These are phyloP conservation scores for Pseudomyrmex sp. DNA, from an alignment of 1,140 invertebrate genomes.

Conservation along the genomic window DNA sequence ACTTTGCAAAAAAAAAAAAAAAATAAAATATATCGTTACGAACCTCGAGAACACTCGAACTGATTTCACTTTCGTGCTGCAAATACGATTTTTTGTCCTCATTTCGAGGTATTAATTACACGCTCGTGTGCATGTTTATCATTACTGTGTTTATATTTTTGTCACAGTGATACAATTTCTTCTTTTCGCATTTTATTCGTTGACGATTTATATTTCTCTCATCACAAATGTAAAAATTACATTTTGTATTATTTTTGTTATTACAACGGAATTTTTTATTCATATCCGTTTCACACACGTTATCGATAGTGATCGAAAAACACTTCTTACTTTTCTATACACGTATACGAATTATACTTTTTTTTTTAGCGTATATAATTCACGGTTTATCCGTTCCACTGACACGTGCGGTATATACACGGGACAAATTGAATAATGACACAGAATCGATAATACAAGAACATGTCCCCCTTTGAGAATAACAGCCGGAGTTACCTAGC, in stretches of 20 bases:
- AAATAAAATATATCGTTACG: too few species aligned
- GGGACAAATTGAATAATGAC: conserved; percentile 40
- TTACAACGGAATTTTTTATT: too few species aligned
- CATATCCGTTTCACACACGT: too few species aligned
- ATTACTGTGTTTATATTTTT: not conserved
- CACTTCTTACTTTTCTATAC: too few species aligned
- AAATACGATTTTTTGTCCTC: not conserved
- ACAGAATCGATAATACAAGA: conserved; percentile 27
- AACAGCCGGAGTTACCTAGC: not conserved
- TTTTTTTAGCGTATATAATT: conserved; percentile 6
- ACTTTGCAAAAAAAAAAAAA: not conserved
- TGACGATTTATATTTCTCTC: too few species aligned
- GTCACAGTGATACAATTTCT: not conserved
- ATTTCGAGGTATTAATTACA: conserved; percentile 1
- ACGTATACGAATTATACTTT: not conserved
- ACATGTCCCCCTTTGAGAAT: not conserved
- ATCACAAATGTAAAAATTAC: too few species aligned
- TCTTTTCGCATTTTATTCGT: not conserved
- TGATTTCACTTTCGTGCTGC: not conserved
- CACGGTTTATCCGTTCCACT: not conserved
- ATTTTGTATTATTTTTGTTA: too few species aligned
- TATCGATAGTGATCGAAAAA: not conserved
- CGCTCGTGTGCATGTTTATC: not conserved
- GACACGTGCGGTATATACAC: not conserved
- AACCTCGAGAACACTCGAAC: not conserved